These are phyloP conservation scores for Agonopterix subpropinquella DNA, from an alignment of 2,888 invertebrate species.

Conservation along the genomic window DNA sequence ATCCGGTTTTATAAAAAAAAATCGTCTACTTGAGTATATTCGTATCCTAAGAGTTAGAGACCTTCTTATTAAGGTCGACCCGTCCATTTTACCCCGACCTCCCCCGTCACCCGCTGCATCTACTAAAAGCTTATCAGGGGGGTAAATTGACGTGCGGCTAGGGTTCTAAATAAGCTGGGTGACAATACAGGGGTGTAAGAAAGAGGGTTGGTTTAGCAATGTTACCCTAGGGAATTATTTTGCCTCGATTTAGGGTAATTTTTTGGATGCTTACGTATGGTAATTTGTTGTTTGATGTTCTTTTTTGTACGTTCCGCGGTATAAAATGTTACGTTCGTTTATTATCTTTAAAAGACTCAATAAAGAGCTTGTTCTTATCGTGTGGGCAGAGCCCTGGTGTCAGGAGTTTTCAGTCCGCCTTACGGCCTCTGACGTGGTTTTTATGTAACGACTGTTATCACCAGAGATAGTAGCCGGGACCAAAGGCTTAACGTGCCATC, in stretches of 20 bases:
- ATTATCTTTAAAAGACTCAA: no score
- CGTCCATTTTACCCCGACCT: constrained; percentile 9
- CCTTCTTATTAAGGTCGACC: constrained; percentile 3
- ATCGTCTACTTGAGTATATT: background rate
- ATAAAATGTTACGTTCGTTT: no score
- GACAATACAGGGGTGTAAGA: constrained; percentile 11
- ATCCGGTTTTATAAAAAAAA: no score
- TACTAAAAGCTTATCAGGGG: background rate
- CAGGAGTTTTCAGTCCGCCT: no score
- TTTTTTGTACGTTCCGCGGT: background rate
- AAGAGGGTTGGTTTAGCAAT: constrained; percentile 9
- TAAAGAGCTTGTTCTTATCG: no score
- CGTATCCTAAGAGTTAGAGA: background rate
- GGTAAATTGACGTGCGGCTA: background rate
- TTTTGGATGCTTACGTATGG: background rate
- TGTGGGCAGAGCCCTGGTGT: no score
- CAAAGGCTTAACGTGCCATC: no score
- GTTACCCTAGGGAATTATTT: constrained; percentile 12
- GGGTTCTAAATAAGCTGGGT: constrained; percentile 4
- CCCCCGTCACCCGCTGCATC: constrained; percentile 2
- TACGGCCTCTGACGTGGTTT: no score
- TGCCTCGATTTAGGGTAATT: constrained; percentile 14
- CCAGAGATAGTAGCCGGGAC: no score
- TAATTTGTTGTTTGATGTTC: background rate
- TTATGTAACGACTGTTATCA: no score